Evolutionary conservation across 2,113 vertebrate genomes (phyloP).

Genomic region (Hypanus sabinus): DNA sequence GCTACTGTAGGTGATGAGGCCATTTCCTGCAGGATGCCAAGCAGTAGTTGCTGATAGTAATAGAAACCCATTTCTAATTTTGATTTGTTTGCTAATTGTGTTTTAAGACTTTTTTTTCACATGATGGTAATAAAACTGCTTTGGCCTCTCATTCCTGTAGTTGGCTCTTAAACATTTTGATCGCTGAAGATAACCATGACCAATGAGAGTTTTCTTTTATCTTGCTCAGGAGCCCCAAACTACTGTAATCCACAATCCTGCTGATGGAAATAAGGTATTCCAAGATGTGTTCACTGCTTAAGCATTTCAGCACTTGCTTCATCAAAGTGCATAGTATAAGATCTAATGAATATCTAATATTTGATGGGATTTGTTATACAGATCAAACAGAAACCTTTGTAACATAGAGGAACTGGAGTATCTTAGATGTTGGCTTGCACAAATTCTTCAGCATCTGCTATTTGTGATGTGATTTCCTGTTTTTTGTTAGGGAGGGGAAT

Average conservation of each 20-base stretch:
- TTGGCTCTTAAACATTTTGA: constrained; percentile 47
- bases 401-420: neutral
- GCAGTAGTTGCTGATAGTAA: constrained; percentile 39
- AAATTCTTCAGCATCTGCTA: neutral
- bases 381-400: neutral
- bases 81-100: neutral
- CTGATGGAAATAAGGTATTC: constrained; percentile 98
- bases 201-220: constrained; percentile 58
- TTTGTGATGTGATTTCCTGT: neutral
- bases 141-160: constrained; percentile 43
- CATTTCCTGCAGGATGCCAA: constrained; percentile 46
- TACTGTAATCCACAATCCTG: constrained; percentile 96
- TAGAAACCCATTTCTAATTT: constrained; percentile 21
- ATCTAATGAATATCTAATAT: constrained; percentile 3
- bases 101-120: constrained; percentile 23
- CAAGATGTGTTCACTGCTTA: constrained; percentile 43
- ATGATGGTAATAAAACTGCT: neutral
- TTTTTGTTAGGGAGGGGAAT: neutral
- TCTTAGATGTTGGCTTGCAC: neutral
- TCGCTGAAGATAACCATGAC: constrained; percentile 50
- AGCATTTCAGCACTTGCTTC: constrained; percentile 50
- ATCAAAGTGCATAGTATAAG: constrained; percentile 45
- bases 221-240: constrained; percentile 92
- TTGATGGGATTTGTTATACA: neutral
- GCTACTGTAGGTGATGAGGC: constrained; percentile 46